phyloP scores from a whole-genome alignment of 2,113 vertebrate species.

The Mixornis gularis region DNA sequence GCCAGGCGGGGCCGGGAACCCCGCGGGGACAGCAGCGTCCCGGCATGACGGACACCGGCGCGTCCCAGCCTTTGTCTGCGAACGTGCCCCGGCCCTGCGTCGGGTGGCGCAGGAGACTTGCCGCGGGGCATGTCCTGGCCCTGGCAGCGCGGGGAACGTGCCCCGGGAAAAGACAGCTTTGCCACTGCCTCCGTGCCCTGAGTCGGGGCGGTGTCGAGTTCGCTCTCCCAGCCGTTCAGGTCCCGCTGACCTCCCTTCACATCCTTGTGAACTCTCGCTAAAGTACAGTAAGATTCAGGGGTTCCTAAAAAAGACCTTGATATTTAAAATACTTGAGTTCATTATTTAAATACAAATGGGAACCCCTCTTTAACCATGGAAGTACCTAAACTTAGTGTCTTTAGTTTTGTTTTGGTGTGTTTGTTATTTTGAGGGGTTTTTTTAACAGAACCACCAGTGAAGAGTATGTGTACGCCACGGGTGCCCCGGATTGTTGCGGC shows the following conservation, averaged over 20 bases:
- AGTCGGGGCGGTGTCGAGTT: accelerated
- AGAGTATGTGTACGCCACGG: accelerated
- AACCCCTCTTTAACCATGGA: background rate
- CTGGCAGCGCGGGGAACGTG: accelerated
- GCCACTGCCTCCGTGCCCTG: accelerated
- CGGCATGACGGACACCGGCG: background rate
- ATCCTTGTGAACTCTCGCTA: background rate
- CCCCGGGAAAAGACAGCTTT: too few species aligned
- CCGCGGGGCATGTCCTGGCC: background rate
- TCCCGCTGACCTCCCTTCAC: background rate
- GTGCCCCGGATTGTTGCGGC: background rate
- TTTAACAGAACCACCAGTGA: background rate
- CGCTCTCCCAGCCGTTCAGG: background rate
- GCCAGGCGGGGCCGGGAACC: background rate
- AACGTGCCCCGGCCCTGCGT: background rate
- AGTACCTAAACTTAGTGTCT: background rate
- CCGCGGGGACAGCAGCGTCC: background rate
- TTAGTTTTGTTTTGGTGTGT: background rate
- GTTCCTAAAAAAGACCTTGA: background rate
- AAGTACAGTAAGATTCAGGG: background rate
- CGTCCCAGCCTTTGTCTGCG: background rate
- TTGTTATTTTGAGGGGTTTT: background rate
- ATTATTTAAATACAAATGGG: background rate
- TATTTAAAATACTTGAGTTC: background rate
- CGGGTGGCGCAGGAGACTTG: background rate